Evolutionary conservation across 2,888 invertebrate genomes (phyloP).

Genomic region (Prenolepis imparis): DNA sequence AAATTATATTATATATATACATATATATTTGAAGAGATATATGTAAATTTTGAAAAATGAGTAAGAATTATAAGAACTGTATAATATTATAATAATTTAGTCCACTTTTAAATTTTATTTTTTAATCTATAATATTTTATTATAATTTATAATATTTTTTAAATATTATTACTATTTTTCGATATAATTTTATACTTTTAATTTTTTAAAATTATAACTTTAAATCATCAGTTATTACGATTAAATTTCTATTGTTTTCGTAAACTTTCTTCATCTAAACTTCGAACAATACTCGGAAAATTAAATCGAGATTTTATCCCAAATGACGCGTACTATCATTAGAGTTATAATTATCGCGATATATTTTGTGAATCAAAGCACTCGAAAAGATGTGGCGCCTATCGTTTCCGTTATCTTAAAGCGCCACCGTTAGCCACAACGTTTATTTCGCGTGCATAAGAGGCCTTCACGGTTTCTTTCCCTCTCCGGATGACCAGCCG

Average conservation of each 20-base stretch:
- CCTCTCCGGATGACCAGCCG: slow-evolving; percentile 41
- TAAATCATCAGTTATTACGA: neutral
- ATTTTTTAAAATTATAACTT: neutral
- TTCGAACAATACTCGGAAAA: neutral
- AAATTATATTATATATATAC: neutral
- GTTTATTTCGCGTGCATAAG: slow-evolving; percentile 53
- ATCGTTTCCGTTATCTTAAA: slow-evolving; percentile 46
- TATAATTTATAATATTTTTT: neutral
- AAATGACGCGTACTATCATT: neutral
- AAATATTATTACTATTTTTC: neutral
- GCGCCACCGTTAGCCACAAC: slow-evolving; percentile 28
- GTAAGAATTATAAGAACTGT: neutral
- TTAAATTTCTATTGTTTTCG: neutral
- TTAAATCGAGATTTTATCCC: neutral
- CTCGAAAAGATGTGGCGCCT: slow-evolving; percentile 1
- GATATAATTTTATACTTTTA: neutral
- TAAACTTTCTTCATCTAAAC: neutral
- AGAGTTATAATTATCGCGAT: neutral
- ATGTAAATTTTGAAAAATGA: neutral
- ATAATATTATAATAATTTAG: neutral
- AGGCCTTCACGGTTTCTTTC: slow-evolving; percentile 80
- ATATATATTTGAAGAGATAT: no score
- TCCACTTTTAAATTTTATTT: neutral
- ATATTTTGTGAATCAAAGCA: neutral
- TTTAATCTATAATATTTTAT: neutral